Conservation (phyloP, 2,797 vertebrate species). For the Oreonectes daqikongensis region DNA sequence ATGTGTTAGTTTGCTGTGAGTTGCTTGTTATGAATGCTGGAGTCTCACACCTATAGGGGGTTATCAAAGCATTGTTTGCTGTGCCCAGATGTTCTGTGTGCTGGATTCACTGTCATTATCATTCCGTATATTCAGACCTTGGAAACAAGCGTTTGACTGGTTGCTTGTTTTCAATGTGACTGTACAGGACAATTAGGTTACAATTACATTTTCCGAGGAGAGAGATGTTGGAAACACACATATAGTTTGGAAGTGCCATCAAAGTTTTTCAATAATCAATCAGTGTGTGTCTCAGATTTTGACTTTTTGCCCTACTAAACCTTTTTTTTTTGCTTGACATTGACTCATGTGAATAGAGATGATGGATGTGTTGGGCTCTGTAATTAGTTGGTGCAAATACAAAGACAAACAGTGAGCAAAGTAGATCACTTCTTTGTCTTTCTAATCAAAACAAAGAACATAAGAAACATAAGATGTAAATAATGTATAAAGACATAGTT, state of each 20-base stretch:
- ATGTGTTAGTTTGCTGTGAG: slow-evolving; percentile 74
- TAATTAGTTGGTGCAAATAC: slow-evolving; percentile 36
- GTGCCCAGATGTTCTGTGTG: slow-evolving; percentile 70
- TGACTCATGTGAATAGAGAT: not conserved
- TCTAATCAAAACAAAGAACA: slow-evolving; percentile 42
- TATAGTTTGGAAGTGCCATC: not conserved
- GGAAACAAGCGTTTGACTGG: slow-evolving; percentile 1
- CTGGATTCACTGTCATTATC: slow-evolving; percentile 71
- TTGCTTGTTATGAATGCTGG: slow-evolving; percentile 60
- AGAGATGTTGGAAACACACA: not conserved
- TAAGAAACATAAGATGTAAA: not conserved
- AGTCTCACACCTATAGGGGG: slow-evolving; percentile 67
- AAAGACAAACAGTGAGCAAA: not conserved
- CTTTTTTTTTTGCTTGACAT: not conserved
- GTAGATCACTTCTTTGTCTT: slow-evolving; percentile 8
- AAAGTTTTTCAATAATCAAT: not conserved
- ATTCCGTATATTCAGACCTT: slow-evolving; percentile 63
- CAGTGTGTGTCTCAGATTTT: too few relatives aligned
- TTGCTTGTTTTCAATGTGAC: slow-evolving; percentile 4
- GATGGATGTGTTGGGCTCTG: slow-evolving; percentile 29
- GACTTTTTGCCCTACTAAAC: not conserved
- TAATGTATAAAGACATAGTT: not conserved
- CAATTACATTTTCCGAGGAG: not conserved
- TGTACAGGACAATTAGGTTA: not conserved
- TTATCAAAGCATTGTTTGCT: slow-evolving; percentile 58